Evolutionary conservation across 2,888 invertebrate genomes (phyloP), one percentile per base, ranked within the genome.

Genomic region (Cheilosia urbana): DNA sequence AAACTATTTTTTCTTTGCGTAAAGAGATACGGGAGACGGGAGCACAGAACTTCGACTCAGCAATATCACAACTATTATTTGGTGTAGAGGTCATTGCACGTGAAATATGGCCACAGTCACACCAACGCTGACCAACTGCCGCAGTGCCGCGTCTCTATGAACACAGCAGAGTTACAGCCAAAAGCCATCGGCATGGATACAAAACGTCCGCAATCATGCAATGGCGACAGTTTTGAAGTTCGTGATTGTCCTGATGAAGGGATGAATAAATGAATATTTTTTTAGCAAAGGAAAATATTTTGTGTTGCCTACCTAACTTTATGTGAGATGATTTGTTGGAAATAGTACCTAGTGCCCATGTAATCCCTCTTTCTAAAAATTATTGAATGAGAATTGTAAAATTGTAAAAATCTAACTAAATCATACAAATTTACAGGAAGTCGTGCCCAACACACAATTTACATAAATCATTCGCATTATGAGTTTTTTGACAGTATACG

Each of bases 361-460:
- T 15, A 51, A 42, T 27, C 51, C 53, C 42, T 66, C 9, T 13
- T 40, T 37, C 53, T 30, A 17, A 4, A 42, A 24, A 40, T 66
- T 6, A 17, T 66, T 40, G 13, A 53, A 40, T 24, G 15, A 17
- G 2, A 21, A 21, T 21, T 1, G 21, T 1, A 17, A 42, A 40
- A 66, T 53, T 53, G 17, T 17, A 53, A 51, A 66, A 40, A 53
- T 40, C 53, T 53, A 27, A 53, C 24, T 42, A 40, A 19, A 34
- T 13, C 40, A 42, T 27, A 34, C 24, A 11, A 9, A 24, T 37
- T 65, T 15, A 21, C 13, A 19, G 65, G 34, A 30, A 15, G 34
- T 37, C 5, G 30, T 55, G 15, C 15, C 7, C 4, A 40, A 45
- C 63, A 45, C 11, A 6, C 17, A 27, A 45, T 45, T 17, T 45